phyloP scores from a whole-genome alignment of 2,113 vertebrate genomes.

The Melanostigma gelatinosum region DNA sequence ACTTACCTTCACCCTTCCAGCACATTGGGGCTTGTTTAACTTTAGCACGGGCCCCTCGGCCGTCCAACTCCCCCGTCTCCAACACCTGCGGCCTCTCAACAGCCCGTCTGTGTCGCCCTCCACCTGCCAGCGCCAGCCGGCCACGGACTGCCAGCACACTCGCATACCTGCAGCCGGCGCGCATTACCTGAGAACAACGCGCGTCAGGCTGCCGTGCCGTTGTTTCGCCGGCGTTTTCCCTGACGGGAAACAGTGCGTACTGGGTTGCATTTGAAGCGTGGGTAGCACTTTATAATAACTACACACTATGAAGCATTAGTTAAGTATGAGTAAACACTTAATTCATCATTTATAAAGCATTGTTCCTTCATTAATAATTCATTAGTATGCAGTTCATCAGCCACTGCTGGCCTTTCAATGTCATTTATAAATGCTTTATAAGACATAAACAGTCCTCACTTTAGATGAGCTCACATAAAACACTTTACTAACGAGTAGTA shows the following conservation, averaged over 20 bases:
- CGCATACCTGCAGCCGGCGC: constrained; percentile 5
- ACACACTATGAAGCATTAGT: too few relatives aligned
- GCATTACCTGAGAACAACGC: constrained; percentile 31
- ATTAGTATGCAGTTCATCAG: too few relatives aligned
- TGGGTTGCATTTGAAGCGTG: constrained; percentile 1
- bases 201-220: neutral
- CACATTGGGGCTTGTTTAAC: constrained; percentile 59
- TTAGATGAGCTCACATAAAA: too few relatives aligned
- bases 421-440: too few relatives aligned
- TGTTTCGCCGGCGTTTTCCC: constrained; percentile 1
- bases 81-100: constrained; percentile 68
- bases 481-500: too few relatives aligned
- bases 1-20: constrained; percentile 67
- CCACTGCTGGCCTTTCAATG: too few relatives aligned
- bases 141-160: constrained; percentile 29
- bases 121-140: constrained; percentile 42
- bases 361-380: too few relatives aligned
- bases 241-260: neutral
- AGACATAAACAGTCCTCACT: too few relatives aligned
- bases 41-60: constrained; percentile 44
- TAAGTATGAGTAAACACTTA: too few relatives aligned
- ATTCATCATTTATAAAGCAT: too few relatives aligned
- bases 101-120: constrained; percentile 59
- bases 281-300: too few relatives aligned
- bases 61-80: constrained; percentile 59